Base-by-base conservation (phyloP, 2,797 vertebrate genomes). In the Halcyon leucocephala region DNA sequence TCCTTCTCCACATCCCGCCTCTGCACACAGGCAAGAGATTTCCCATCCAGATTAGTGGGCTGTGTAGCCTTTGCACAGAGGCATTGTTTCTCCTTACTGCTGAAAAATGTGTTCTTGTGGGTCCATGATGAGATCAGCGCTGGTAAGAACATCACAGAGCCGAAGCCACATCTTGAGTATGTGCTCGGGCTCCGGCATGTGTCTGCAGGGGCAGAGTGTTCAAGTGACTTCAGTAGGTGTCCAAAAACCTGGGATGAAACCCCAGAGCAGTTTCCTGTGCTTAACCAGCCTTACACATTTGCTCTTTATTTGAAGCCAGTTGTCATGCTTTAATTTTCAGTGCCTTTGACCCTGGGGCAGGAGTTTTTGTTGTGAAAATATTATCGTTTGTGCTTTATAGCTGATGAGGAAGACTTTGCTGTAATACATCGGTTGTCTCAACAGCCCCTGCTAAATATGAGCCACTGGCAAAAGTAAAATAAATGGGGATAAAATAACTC, bases 401-500 rank as follows among this genome's bases (percentile, higher is more conserved):
- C 29, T 70, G 67, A n/a, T 15, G 83, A 65, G 46, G 74, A 85
- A 81, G 74, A 71, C 67, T 86, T 84, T 89, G 42, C 65, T 13
- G 0, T 17, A 57, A 64, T 54, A 37, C 72, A n/a, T 74, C 2
- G 11, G 49, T 48, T 65, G 42, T 74, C 89, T 91, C 86, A 87
- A 64, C 57, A 78, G 74, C 71, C 87, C 89, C 78, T 35, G n/a
- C 64, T 80, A 70, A 96, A 85, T 54, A 57, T 51, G 7, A 8
- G 64, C 86, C 9, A 2, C 55, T 65, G 89, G 82, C 4, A 8
- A 90, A 96, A 93, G 77, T 76, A 64, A 96, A 93, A 82, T 82
- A 82, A 79, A 91, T n/a, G 49, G 54, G 44, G 33, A 62, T 86
- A 87, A 93, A 94, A 65, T 94, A 95, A 92, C 51, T 94, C 79